Percentiles rank a stretch among this genome's conserved stretches.
These are phyloP conservation scores for Drosophila yooni DNA, from an alignment of 2,888 invertebrate genomes.

Conservation along the genomic window DNA sequence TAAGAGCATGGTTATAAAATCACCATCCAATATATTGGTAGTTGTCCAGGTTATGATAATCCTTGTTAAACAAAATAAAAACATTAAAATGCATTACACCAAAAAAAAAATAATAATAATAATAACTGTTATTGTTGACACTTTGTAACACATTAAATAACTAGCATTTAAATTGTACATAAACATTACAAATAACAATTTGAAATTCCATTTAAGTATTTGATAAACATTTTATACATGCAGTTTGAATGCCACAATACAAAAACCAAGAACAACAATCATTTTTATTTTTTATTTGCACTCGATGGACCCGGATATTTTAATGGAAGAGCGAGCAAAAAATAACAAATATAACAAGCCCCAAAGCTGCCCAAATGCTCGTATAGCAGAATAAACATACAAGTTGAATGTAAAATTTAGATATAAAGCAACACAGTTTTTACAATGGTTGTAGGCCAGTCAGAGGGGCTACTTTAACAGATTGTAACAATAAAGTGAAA, in stretches of 20 bases:
- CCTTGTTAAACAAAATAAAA: neutral
- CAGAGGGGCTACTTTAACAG: constrained; percentile 55
- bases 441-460: constrained; percentile 13
- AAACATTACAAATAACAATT: neutral
- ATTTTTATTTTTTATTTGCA: constrained; percentile 23
- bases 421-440: constrained; percentile 29
- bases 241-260: constrained; percentile 1
- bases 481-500: constrained; percentile 75
- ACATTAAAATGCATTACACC: neutral
- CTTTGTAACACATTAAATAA: constrained; percentile 1
- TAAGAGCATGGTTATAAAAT: neutral
- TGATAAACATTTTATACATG: neutral
- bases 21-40: neutral
- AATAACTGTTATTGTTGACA: neutral
- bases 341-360: constrained; percentile 9
- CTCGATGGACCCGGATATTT: constrained; percentile 9
- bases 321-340: constrained; percentile 7
- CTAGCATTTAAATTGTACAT: neutral
- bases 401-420: constrained; percentile 36
- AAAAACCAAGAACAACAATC: constrained; percentile 12
- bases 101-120: too few relatives aligned
- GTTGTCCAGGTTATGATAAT: neutral
- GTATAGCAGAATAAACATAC: constrained; percentile 20
- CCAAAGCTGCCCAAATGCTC: constrained; percentile 20
- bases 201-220: constrained; percentile 1